Conservation (phyloP, 2,888 invertebrate genomes). For the Mellilla xanthometata region DNA sequence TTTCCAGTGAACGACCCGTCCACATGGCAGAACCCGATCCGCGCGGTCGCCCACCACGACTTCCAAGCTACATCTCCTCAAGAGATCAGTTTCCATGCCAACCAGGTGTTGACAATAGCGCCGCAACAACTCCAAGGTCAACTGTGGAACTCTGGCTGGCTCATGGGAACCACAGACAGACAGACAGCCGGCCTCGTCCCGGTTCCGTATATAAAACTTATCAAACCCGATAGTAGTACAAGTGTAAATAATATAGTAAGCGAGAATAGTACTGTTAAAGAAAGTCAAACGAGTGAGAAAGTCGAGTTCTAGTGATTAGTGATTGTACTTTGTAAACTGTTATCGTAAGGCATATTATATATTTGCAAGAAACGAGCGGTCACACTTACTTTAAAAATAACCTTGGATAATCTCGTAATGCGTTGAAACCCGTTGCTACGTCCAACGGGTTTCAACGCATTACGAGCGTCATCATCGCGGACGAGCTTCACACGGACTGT, state of each 20-base stretch:
- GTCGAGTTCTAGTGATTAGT: not conserved
- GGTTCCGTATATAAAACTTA: conserved; percentile 80
- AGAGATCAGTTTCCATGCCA: conserved; percentile 90
- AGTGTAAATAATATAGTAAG: not conserved
- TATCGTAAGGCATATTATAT: too few relatives aligned
- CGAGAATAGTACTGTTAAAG: not conserved
- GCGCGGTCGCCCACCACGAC: conserved; percentile 87
- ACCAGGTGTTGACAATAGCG: conserved; percentile 91
- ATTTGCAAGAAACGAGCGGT: too few relatives aligned
- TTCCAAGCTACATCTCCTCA: conserved; percentile 87
- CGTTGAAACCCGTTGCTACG: too few relatives aligned
- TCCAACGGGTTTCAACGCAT: too few relatives aligned
- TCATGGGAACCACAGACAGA: conserved; percentile 83
- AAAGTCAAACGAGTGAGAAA: not conserved
- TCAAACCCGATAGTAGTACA: conserved; percentile 34
- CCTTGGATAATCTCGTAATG: too few relatives aligned
- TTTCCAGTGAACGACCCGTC: conserved; percentile 84
- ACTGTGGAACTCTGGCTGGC: conserved; percentile 87
- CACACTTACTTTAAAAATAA: too few relatives aligned
- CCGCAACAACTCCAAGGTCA: conserved; percentile 91
- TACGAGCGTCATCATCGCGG: too few relatives aligned
- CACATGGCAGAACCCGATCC: conserved; percentile 86
- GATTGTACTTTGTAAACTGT: not conserved
- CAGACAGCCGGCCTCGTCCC: conserved; percentile 85
- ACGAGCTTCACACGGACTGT: too few relatives aligned